Base-by-base conservation (phyloP, 64 coral and sea anemone genomes). In the Acropora yongei region DNA sequence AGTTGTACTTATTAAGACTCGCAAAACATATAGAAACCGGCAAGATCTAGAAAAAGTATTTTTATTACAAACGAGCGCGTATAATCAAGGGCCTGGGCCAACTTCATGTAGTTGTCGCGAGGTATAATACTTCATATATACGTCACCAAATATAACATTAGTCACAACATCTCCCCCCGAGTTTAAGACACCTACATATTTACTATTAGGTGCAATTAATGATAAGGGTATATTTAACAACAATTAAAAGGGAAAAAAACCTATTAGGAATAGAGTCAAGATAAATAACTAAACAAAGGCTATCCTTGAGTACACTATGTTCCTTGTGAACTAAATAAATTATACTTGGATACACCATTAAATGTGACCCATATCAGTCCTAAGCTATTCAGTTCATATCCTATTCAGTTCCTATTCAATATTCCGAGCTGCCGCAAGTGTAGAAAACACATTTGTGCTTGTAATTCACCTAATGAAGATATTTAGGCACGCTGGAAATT, bases 151-250 rank as follows among this genome's bases (percentile, higher is more conserved):
- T 73, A 73, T 73, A 63, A 63, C 58, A 63, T 73, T 73, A 73
- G 69, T 73, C 18, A 30, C 69, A 73, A 41, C 69, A 73, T 73
- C 69, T 73, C 69, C 0, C 69, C 18, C 69, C 17, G 41, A 73
- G 69, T 73, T 73, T 73, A 30, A 30, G 69, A 73, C 41, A 73
- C 69, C n/a, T 73, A 73, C 41, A 41, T 73, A 73, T 4, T 73
- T 73, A 73, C 41, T 73, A 73, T 73, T 73, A 73, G 14, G 69
- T 73, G 69, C 69, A 73, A 73, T 30, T 73, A 73, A 73, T 73
- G 18, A 11, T 73, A 73, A 2, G 69, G 69, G 41, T 20, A 73
- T 73, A 73, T 73, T 73, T 40, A 73, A 73, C 69, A 73, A 73
- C 18, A n/a, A n/a, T n/a, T n/a, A 63, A 63, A 63, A 73, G 41